Evolutionary conservation across 2,888 invertebrate species (phyloP).

Genomic region (Eristalis tenax): DNA sequence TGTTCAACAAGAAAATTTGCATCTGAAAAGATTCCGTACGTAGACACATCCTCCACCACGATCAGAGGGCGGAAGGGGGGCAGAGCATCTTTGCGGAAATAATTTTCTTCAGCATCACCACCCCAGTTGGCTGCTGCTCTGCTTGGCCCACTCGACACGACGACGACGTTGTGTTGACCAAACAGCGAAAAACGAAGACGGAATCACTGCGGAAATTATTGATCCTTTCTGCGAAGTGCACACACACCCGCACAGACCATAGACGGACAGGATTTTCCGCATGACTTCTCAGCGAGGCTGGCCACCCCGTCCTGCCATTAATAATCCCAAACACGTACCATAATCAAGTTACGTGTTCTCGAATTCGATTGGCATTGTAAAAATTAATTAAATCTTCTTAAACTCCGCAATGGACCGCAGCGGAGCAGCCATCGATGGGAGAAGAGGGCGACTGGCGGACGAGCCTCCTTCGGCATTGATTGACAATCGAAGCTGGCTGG

Average conservation of each 20-base stretch:
- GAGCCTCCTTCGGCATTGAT: slow-evolving; percentile 29
- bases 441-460: slow-evolving; percentile 1
- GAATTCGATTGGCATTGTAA: slow-evolving; percentile 72
- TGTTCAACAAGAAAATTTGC: slow-evolving; percentile 55
- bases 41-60: slow-evolving; percentile 32
- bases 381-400: slow-evolving; percentile 71
- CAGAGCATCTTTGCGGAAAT: slow-evolving; percentile 62
- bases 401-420: slow-evolving; percentile 63
- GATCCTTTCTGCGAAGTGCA: slow-evolving; percentile 39
- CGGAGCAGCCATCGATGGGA: slow-evolving; percentile 1
- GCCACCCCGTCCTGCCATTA: slow-evolving; percentile 43
- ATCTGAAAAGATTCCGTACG: slow-evolving; percentile 56
- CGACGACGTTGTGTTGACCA: slow-evolving; percentile 36
- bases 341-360: slow-evolving; percentile 72
- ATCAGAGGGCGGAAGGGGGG: not conserved
- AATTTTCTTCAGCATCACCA: slow-evolving; percentile 38
- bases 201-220: slow-evolving; percentile 71
- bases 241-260: not conserved
- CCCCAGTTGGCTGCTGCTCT: not conserved
- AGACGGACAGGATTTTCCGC: slow-evolving; percentile 56
- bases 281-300: slow-evolving; percentile 49
- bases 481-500: slow-evolving; percentile 58
- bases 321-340: slow-evolving; percentile 69
- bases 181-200: slow-evolving; percentile 5
- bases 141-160: too few relatives aligned